Percentiles rank a stretch among this genome's conserved stretches.
These are phyloP conservation scores for Lepus oiostolus DNA, from an alignment of 2,797 vertebrate species.

Conservation along the genomic window DNA sequence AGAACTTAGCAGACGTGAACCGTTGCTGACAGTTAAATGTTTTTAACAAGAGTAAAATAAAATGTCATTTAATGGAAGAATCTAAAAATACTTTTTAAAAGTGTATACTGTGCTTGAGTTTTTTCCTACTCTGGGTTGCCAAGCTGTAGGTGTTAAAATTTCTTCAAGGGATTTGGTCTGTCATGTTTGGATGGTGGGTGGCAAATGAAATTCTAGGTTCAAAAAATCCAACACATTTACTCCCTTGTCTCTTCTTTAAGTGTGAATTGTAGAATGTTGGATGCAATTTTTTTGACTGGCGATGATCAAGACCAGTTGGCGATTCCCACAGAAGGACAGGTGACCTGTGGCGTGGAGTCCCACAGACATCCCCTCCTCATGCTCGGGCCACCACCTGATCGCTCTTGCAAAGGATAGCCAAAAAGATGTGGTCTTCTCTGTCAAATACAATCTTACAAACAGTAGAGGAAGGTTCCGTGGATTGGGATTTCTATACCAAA, in stretches of 20 bases:
- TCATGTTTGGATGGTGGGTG: constrained; percentile 74
- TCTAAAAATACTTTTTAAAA: constrained; percentile 74
- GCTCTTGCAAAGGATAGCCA: background rate
- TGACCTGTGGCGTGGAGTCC: background rate
- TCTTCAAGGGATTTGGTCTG: constrained; percentile 67
- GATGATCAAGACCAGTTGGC: background rate
- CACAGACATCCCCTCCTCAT: background rate
- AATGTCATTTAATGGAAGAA: constrained; percentile 70
- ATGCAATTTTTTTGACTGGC: background rate
- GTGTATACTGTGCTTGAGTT: background rate
- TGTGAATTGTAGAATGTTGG: background rate
- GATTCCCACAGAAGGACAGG: background rate
- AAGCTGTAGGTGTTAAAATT: constrained; percentile 74
- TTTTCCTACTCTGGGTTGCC: constrained; percentile 18
- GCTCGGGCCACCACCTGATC: background rate
- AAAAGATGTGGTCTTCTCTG: background rate
- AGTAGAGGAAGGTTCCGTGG: background rate
- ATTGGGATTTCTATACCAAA: background rate
- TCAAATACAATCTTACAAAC: constrained; percentile 20
- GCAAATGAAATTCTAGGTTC: constrained; percentile 23
- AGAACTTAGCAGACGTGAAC: constrained; percentile 24
- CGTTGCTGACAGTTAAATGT: constrained; percentile 62
- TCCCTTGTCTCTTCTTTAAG: constrained; percentile 54
- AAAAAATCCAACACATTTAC: constrained; percentile 43
- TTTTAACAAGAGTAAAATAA: constrained; percentile 69